Percentiles rank a stretch among this genome's conserved stretches.
Conservation (phyloP, 1,140 invertebrate genomes). For the Drosophila lini region DNA sequence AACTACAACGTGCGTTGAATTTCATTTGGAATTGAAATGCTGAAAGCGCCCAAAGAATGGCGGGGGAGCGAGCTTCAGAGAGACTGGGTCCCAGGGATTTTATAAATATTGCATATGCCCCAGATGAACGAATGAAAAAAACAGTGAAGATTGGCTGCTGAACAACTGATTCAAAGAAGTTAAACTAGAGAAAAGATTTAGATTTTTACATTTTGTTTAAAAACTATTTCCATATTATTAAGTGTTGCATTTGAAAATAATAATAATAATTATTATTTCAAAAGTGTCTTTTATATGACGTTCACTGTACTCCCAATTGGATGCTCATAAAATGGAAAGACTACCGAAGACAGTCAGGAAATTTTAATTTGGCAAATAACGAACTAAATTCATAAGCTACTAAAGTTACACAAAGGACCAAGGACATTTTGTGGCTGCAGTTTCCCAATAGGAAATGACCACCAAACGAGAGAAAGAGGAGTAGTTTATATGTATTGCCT, state of each 20-base stretch:
- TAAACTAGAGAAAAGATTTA: too few species aligned
- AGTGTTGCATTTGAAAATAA: not conserved
- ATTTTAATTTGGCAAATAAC: slow-evolving; percentile 23
- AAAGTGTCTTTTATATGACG: not conserved
- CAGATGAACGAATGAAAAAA: slow-evolving; percentile 45
- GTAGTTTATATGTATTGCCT: not conserved
- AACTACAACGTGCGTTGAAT: slow-evolving; percentile 68
- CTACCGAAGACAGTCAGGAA: not conserved
- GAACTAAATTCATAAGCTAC: slow-evolving; percentile 2
- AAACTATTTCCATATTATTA: not conserved
- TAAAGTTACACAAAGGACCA: slow-evolving; percentile 5
- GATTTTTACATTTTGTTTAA: not conserved
- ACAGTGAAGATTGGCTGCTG: slow-evolving; percentile 10
- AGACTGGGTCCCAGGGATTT: slow-evolving; percentile 24
- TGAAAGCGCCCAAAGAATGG: slow-evolving; percentile 18
- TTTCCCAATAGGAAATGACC: slow-evolving; percentile 8
- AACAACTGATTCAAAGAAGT: not conserved
- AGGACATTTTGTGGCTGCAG: slow-evolving; percentile 8
- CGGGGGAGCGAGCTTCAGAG: slow-evolving; percentile 2
- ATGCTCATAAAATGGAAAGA: slow-evolving; percentile 6
- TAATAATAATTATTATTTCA: not conserved
- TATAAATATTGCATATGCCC: slow-evolving; percentile 70
- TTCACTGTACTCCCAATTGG: slow-evolving; percentile 13
- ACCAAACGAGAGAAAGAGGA: not conserved
- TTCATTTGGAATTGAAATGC: slow-evolving; percentile 73